Percentiles rank a stretch among this genome's conserved stretches.
phyloP scores from a whole-genome alignment of 1,140 invertebrate species.

The Trigoniulus corallinus region DNA sequence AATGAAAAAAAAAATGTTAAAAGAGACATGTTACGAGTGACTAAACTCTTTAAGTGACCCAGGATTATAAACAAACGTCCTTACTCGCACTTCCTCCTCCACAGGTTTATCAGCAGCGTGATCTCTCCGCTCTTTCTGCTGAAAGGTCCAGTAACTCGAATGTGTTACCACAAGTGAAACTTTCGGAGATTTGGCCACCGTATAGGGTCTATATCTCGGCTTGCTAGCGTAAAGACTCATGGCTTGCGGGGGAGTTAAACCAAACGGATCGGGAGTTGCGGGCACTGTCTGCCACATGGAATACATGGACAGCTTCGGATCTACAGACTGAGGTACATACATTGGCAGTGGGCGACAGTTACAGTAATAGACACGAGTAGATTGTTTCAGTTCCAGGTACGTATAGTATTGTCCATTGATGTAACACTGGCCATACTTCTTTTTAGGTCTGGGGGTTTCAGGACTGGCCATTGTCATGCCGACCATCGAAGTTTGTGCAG shows the following conservation, averaged over 20 bases:
- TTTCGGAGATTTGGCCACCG: slow-evolving; percentile 15
- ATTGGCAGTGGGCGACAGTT: slow-evolving; percentile 80
- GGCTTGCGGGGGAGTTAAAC: slow-evolving; percentile 45
- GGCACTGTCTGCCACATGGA: slow-evolving; percentile 75
- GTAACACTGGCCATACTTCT: slow-evolving; percentile 66
- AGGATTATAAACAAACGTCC: too few species aligned
- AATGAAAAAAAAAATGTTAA: too few species aligned
- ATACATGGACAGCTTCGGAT: slow-evolving; percentile 90
- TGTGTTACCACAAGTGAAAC: slow-evolving; percentile 22
- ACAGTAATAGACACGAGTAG: slow-evolving; percentile 77
- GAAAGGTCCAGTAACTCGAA: slow-evolving; percentile 25
- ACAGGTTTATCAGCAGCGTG: background rate
- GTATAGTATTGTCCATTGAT: slow-evolving; percentile 84
- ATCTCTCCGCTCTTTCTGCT: slow-evolving; percentile 1
- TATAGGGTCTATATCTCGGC: slow-evolving; percentile 17
- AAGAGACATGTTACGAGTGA: too few species aligned
- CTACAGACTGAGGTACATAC: slow-evolving; percentile 56
- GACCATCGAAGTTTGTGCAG: slow-evolving; percentile 25
- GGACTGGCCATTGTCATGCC: slow-evolving; percentile 43
- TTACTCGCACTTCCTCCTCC: too few species aligned
- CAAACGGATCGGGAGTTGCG: slow-evolving; percentile 48
- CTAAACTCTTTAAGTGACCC: too few species aligned
- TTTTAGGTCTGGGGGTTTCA: slow-evolving; percentile 71
- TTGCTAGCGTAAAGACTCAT: slow-evolving; percentile 34
- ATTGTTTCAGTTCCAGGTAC: slow-evolving; percentile 74